Evolutionary conservation across 2,888 invertebrate species (phyloP).

Genomic region (Stramonita haemastoma): DNA sequence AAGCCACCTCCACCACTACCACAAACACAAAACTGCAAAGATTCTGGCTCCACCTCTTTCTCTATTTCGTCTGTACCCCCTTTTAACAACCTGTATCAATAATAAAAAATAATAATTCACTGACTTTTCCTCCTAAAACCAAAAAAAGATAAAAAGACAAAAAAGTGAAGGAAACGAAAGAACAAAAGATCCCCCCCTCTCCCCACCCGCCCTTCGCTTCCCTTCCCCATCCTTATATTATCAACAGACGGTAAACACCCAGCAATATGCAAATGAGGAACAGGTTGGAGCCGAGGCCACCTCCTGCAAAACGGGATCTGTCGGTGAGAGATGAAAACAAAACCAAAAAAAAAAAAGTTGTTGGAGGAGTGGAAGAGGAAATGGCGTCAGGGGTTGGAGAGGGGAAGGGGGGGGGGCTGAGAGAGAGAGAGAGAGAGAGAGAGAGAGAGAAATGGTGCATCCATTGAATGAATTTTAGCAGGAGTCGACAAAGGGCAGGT

Average conservation of each 20-base stretch:
- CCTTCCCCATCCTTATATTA: not conserved
- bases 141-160: not conserved
- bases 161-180: not conserved
- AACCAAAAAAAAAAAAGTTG: too few relatives aligned
- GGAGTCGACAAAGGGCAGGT: not conserved
- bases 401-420: not conserved
- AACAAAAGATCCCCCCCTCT: not conserved
- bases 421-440: too few relatives aligned
- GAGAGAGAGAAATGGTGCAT: not conserved
- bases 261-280: conserved; percentile 17
- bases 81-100: not conserved
- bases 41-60: not conserved
- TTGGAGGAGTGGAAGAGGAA: not conserved
- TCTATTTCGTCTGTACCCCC: not conserved
- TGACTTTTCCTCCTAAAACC: not conserved
- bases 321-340: too few relatives aligned
- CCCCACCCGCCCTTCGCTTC: not conserved
- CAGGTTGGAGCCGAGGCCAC: conserved; percentile 13
- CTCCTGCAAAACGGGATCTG: conserved; percentile 3
- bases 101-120: not conserved
- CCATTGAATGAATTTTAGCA: not conserved
- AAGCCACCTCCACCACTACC: not conserved
- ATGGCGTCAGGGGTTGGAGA: not conserved
- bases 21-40: not conserved
- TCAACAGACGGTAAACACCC: conserved; percentile 1